Base-by-base conservation (phyloP, 2,888 invertebrate genomes). In the Brachypterus glaber region DNA sequence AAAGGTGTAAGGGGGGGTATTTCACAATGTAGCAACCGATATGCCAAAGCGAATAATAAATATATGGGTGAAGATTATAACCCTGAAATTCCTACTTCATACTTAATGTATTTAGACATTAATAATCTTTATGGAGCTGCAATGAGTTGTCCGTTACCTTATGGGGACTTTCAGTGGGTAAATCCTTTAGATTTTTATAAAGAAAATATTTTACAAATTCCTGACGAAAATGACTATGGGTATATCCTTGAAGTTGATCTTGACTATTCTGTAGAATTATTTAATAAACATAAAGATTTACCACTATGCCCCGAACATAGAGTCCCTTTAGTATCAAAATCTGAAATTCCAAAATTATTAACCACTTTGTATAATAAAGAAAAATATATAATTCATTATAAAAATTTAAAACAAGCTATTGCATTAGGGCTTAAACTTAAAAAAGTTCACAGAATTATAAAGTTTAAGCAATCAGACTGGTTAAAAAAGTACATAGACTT, bases 171-270 rank as follows among this genome's bases (percentile, higher is more conserved):
- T 43, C 38, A 49, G 34, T 63, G 59, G 12, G 18, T 37, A 11
- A 33, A 45, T 24, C 14, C 30, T 33, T n/a, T n/a, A n/a, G n/a
- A n/a, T n/a, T n/a, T n/a, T n/a, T n/a, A n/a, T n/a, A 40, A 39
- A 21, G 30, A 35, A 31, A 39, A 37, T 35, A 31, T 45, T 9
- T 26, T 16, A n/a, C n/a, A 25, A 8, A 36, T 44, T 4, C 17
- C 40, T 15, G 39, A 45, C 35, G 45, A 48, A 36, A 25, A 45
- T 30, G 24, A 35, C 21, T 9, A 9, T 9, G 27, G 27, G 7
- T 27, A 27, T 11, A 54, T 66, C 16, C 45, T 67, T 2, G 62
- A 67, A 43, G 63, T 67, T 3, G 65, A 69, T 41, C 39, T 69
- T 16, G 50, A 58, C 16, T 67, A 68, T 48, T 63, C 64, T 2